Evolutionary conservation across 1,140 invertebrate species (phyloP), one percentile per base, ranked within the genome.

Genomic region (Dinothrombium tinctorium): DNA sequence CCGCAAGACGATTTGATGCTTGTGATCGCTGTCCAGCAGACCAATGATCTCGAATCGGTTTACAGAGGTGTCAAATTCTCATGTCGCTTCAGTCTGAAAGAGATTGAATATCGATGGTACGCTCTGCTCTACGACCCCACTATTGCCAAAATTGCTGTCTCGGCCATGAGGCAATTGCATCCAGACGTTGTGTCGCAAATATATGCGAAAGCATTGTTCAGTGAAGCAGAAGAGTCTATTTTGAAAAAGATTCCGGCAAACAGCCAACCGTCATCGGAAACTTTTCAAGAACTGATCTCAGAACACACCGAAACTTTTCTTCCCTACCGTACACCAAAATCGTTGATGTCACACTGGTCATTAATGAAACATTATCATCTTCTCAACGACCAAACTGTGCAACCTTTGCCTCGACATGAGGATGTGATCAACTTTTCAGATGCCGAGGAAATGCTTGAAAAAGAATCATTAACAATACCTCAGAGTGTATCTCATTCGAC

Each of bases 41-140:
- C 80, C 5, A 81, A 79, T 61, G 82, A 90, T 56, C 57, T 90
- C 26, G 65, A 71, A 25, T 69, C 71, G 51, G 86, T 96, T 6
- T 79, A 92, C 56, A 63, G 77, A 47, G 83, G 84, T 19, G 74
- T 87, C 3, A 94, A 90, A 56, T 96, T 98, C 63, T 89, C 87
- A 0, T 90, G 84, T 54, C 73, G 79, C 46, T 96, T 94, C 56
- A 87, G 83, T 0, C 58, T 92, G 11, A 74, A 79, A 56, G 87
- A 98, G 57, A 71, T 96, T 21, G 81, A 92, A 53, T 79, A 86
- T 44, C 69, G 90, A 42, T 96, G 89, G 89, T 89, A 89, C 63
- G 77, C 82, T 8, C 54, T 98, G 33, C 61, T 96, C 2, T 95
- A 94, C 58, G 84, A 96, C 59, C 73, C 79, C 32, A 69, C 75